phyloP scores from a whole-genome alignment of 2,113 vertebrate genomes.

The Leiothrix lutea region DNA sequence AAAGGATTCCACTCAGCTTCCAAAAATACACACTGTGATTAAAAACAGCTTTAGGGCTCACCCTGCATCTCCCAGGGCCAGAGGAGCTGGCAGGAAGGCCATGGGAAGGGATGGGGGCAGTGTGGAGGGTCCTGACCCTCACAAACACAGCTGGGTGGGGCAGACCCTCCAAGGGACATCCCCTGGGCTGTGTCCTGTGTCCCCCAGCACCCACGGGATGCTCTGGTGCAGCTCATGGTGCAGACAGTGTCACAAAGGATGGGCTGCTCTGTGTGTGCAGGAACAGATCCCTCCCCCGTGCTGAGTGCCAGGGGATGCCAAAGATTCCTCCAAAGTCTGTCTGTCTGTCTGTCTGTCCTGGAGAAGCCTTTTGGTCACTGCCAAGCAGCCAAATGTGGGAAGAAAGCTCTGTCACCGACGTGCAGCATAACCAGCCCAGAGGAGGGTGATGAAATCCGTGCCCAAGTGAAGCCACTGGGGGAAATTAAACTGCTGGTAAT shows the following conservation, averaged over 20 bases:
- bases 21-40: slow-evolving; percentile 10
- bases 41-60: background rate
- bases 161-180: background rate
- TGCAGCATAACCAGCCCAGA: background rate
- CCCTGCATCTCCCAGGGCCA: background rate
- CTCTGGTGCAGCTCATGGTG: background rate
- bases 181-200: accelerated
- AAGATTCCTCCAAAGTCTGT: background rate
- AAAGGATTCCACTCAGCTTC: background rate
- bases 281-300: background rate
- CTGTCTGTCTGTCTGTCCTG: slow-evolving; percentile 26
- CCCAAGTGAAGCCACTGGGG: background rate
- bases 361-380: background rate
- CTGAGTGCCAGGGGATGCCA: background rate
- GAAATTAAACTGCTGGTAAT: slow-evolving; percentile 29
- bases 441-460: background rate
- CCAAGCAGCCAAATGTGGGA: background rate
- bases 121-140: background rate
- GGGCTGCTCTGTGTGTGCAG: background rate
- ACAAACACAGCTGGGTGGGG: background rate
- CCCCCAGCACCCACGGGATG: background rate
- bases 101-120: background rate
- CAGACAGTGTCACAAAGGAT: background rate
- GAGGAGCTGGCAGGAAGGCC: background rate
- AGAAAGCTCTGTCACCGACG: background rate